Conservation (phyloP, 2,888 invertebrate genomes). For the Pardosa pseudoannulata region DNA sequence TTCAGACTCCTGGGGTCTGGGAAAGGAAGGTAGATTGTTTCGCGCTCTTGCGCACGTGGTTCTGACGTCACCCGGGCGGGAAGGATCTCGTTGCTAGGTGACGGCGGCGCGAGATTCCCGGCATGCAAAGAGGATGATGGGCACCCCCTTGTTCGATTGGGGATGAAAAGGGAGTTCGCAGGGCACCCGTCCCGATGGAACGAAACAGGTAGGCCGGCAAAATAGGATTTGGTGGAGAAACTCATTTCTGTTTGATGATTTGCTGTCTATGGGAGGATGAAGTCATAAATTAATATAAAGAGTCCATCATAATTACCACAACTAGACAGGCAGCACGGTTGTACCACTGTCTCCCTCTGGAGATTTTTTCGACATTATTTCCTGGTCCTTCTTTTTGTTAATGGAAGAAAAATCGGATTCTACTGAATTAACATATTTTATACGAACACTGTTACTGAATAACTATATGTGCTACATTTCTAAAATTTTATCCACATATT, state of each 20-base stretch:
- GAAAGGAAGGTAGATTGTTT: slow-evolving; percentile 2
- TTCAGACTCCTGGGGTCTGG: not conserved
- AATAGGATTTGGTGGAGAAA: not conserved
- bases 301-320: too few species aligned
- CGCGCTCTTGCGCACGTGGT: slow-evolving; percentile 6
- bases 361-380: too few species aligned
- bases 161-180: not conserved
- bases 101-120: slow-evolving; percentile 1
- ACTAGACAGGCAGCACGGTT: too few species aligned
- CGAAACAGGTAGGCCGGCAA: not conserved
- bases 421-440: too few species aligned
- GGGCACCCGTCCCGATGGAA: not conserved
- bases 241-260: not conserved
- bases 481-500: too few species aligned
- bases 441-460: too few species aligned
- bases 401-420: too few species aligned
- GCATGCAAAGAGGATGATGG: not conserved
- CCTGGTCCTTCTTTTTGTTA: too few species aligned
- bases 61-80: slow-evolving; percentile 1
- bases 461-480: too few species aligned
- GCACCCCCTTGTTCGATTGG: slow-evolving; percentile 1
- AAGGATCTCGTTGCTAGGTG: not conserved
- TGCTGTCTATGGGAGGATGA: too few species aligned
- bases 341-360: too few species aligned
- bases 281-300: too few species aligned